Conservation (phyloP, 1,140 invertebrate species). For the Hestina assimilis region DNA sequence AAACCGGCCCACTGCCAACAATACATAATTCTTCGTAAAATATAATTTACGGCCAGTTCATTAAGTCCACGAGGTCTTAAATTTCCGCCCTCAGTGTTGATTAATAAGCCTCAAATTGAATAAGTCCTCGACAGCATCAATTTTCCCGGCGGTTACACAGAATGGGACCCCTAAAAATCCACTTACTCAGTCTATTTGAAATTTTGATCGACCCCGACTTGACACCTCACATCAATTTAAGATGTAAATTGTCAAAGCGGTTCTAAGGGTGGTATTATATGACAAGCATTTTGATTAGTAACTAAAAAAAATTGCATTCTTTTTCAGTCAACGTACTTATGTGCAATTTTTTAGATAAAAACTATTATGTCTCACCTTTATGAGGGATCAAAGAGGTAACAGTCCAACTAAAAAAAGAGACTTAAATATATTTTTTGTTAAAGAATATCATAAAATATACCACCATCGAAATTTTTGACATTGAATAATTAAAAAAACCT, state of each 20-base stretch:
- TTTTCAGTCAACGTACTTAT: too few species aligned
- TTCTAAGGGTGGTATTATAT: conserved; percentile 43
- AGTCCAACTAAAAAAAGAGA: too few species aligned
- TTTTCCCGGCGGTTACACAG: conserved; percentile 61
- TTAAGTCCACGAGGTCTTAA: not conserved
- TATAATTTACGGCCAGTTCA: not conserved
- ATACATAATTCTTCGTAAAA: not conserved
- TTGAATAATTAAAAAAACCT: too few species aligned
- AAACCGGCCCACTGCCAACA: not conserved
- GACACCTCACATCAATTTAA: conserved; percentile 74
- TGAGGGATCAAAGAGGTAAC: too few species aligned
- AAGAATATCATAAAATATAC: too few species aligned
- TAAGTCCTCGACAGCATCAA: conserved; percentile 69
- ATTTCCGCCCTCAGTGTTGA: conserved; percentile 44
- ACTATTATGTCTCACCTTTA: too few species aligned
- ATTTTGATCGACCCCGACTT: conserved; percentile 74
- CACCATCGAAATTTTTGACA: too few species aligned
- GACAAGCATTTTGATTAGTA: conserved; percentile 10
- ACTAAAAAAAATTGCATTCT: too few species aligned
- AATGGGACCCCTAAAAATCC: conserved; percentile 67
- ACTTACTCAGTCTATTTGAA: conserved; percentile 73
- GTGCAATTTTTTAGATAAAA: too few species aligned
- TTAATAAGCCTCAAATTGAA: conserved; percentile 74
- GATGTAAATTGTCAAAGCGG: conserved; percentile 75
- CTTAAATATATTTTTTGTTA: too few species aligned